Percentiles rank a stretch among this genome's conserved stretches.
Evolutionary conservation across 1,140 invertebrate species (phyloP).

Genomic region (Cydia fagiglandana): DNA sequence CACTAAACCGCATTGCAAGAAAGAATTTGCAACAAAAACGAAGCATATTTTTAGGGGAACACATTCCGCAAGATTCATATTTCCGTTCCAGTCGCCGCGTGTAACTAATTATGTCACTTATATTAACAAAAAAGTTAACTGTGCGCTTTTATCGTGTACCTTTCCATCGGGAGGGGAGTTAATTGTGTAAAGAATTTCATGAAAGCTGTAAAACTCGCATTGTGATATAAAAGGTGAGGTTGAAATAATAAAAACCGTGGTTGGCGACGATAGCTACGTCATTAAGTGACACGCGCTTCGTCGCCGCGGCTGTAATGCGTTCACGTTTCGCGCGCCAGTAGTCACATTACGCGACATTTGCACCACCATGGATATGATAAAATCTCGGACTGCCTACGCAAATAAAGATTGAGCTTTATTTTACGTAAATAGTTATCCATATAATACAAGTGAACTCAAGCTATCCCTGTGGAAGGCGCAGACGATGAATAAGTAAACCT

Average conservation of each 20-base stretch:
- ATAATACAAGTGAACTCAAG: constrained; percentile 22
- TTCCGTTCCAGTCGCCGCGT: constrained; percentile 45
- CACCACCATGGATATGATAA: constrained; percentile 30
- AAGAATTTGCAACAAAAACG: constrained; percentile 24
- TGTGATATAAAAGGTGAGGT: constrained; percentile 70
- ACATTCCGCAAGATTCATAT: constrained; percentile 48
- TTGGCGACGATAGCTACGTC: constrained; percentile 44
- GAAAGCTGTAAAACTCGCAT: constrained; percentile 71
- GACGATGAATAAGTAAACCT: constrained; percentile 13
- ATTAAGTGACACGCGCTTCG: constrained; percentile 63
- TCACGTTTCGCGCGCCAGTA: constrained; percentile 62
- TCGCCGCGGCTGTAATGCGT: constrained; percentile 30
- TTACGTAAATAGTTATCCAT: constrained; percentile 21
- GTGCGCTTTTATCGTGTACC: constrained; percentile 48
- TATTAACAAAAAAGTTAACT: constrained; percentile 60
- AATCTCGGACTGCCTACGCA: constrained; percentile 21
- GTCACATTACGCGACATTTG: constrained; percentile 44
- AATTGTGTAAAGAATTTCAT: constrained; percentile 71
- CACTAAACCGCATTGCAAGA: constrained; percentile 3
- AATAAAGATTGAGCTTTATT: constrained; percentile 30
- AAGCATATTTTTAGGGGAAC: constrained; percentile 37
- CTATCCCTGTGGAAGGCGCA: neutral
- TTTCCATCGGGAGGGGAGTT: constrained; percentile 54
- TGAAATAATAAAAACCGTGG: constrained; percentile 68
- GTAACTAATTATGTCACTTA: constrained; percentile 62